Evolutionary conservation across 2,888 invertebrate genomes (phyloP).

Genomic region (Pteria penguin): DNA sequence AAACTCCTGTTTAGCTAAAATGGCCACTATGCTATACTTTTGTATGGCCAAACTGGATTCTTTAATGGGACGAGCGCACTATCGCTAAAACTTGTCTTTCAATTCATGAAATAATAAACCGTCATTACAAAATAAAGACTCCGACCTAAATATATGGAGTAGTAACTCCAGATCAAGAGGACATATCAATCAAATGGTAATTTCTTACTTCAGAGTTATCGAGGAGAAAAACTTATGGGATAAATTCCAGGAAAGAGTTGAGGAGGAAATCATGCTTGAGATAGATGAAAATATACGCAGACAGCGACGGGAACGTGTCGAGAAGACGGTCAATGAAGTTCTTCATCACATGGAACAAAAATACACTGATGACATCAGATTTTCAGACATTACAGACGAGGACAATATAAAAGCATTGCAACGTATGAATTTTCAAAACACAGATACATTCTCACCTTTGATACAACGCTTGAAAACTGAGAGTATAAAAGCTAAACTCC

Average conservation of each 20-base stretch:
- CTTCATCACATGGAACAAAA: not conserved
- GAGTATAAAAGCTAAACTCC: not conserved
- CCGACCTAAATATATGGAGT: not conserved
- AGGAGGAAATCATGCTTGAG: constrained; percentile 34
- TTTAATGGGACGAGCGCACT: too few relatives aligned
- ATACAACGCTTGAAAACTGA: constrained; percentile 10
- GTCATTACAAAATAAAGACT: too few relatives aligned
- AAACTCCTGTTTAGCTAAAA: too few relatives aligned
- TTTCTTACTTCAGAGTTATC: constrained; percentile 30
- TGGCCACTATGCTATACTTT: too few relatives aligned
- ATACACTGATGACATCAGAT: not conserved
- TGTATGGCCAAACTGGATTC: too few relatives aligned
- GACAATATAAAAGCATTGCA: constrained; percentile 18
- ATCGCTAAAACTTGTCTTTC: too few relatives aligned
- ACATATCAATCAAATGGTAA: too few relatives aligned
- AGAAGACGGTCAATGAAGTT: not conserved
- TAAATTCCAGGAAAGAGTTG: constrained; percentile 31
- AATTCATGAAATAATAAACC: not conserved
- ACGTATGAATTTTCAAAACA: not conserved
- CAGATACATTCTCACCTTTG: not conserved
- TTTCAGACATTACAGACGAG: constrained; percentile 13
- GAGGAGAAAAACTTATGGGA: constrained; percentile 18
- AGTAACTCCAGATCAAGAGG: too few relatives aligned
- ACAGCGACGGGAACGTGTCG: constrained; percentile 36
- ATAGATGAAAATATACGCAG: constrained; percentile 13